Conservation (phyloP, 2,113 vertebrate species). For the Haplochromis vanheusdeni region DNA sequence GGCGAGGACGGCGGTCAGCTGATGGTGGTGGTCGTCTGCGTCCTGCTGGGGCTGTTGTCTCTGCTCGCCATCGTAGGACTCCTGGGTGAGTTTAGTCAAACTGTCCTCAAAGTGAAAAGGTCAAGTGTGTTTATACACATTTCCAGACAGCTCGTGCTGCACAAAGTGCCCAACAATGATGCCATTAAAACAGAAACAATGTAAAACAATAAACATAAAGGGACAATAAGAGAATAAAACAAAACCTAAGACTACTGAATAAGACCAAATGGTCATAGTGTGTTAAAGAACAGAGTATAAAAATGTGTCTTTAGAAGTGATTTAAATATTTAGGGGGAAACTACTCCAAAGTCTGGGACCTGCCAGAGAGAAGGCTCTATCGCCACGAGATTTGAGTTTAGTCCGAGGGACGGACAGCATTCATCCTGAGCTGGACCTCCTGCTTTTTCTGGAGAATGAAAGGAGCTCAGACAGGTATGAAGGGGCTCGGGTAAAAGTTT, state of each 20-base stretch:
- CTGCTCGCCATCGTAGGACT: background rate
- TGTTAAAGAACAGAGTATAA: background rate
- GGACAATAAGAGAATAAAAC: background rate
- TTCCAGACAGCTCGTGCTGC: background rate
- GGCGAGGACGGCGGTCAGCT: background rate
- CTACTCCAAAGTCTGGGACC: background rate
- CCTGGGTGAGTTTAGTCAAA: background rate
- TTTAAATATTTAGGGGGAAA: background rate
- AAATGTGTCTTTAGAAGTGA: background rate
- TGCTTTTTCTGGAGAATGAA: background rate
- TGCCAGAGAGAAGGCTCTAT: background rate
- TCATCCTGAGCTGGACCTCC: background rate
- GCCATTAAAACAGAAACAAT: rapidly evolving
- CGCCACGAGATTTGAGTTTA: rapidly evolving
- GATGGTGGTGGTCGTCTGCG: background rate
- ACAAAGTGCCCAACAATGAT: rapidly evolving
- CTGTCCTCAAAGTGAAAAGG: background rate
- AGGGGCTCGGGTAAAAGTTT: background rate
- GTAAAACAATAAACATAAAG: background rate
- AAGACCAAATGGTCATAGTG: background rate
- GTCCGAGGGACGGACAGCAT: rapidly evolving
- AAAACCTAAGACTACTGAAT: background rate
- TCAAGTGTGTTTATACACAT: rapidly evolving
- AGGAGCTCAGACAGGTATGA: background rate
- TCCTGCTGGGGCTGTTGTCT: background rate